Base-by-base conservation (phyloP, 1,140 invertebrate species). In the Ceratina japonica region DNA sequence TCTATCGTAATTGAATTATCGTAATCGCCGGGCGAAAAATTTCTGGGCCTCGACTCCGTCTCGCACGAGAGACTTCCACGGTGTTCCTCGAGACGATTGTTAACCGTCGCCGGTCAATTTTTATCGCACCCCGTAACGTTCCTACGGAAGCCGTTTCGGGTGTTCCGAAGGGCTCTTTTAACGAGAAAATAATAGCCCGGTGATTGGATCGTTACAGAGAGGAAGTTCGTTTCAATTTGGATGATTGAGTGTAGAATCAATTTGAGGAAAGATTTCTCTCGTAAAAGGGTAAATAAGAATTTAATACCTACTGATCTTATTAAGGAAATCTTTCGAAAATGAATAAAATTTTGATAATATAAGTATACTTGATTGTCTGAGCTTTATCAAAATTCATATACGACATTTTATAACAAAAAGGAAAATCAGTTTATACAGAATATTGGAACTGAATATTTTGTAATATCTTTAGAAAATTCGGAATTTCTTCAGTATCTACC, bases 1-100 rank as follows among this genome's bases (percentile, higher is more conserved):
- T 86, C 72, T 44, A 44, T 44, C 37, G 37, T 87, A 87, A 86
- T 87, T 85, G 72, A 86, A 87, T 87, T 87, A 87, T 78, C 68
- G 72, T 87, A 85, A 86, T 86, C 84, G 73, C 58, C 56, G 73
- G 3, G 54, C 52, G 58, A 83, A 75, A 78, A 69, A 70, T 22
- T 72, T 75, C 61, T 73, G 5, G 24, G 4, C 12, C 18, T 56
- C 15, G 13, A 44, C 49, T 27, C 22, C 44, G 66, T 71, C 66
- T 70, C 58, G 74, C 61, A 16, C 56, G 16, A 24, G 16, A 49
- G 37, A 37, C 7, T 22, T 18, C n/a, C 27, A 8, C 13, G 27
- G 2, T 37, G 13, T 22, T 20, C 44, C 13, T 44, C n/a, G 15
- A 59, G 63, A 27, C 78, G 37, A 44, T 74, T 72, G 24, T 71